phyloP scores from a whole-genome alignment of 2,113 vertebrate species.

The Platichthys flesus region DNA sequence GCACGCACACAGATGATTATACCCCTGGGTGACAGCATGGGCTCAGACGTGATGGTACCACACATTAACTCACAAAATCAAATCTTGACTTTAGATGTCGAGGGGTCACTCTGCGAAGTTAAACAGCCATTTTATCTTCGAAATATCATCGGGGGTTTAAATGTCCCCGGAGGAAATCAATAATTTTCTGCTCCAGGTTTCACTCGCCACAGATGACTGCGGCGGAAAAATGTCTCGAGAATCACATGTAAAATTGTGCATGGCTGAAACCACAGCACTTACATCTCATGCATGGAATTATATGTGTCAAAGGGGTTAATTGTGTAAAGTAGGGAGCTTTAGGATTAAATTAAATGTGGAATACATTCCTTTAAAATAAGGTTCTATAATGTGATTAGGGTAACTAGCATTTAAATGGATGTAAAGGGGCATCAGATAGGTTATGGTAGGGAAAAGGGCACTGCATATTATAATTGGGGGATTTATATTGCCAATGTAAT shows the following conservation, averaged over 20 bases:
- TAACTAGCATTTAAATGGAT: conserved; percentile 36
- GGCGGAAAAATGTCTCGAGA: neutral
- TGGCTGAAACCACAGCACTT: conserved; percentile 2
- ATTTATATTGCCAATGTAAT: neutral
- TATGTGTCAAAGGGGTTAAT: conserved; percentile 56
- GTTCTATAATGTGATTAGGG: conserved; percentile 28
- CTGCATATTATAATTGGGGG: conserved; percentile 11
- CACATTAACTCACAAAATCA: neutral
- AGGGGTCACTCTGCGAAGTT: neutral
- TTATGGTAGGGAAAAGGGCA: neutral
- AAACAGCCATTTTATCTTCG: conserved; percentile 22
- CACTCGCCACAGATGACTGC: conserved; percentile 19
- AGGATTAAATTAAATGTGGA: conserved; percentile 44
- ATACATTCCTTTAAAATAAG: conserved; percentile 34
- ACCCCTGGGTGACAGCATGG: too few species aligned
- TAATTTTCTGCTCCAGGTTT: conserved; percentile 21
- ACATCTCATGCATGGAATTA: conserved; percentile 37
- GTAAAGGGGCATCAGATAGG: conserved; percentile 7
- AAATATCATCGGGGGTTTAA: conserved; percentile 2
- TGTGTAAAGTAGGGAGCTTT: conserved; percentile 30
- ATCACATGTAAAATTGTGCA: neutral
- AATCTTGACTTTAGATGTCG: neutral
- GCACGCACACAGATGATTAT: too few species aligned
- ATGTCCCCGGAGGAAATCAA: conserved; percentile 21
- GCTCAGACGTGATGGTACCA: too few species aligned